Conservation (phyloP, 2,797 vertebrate species). For the Sarcoramphus papa region DNA sequence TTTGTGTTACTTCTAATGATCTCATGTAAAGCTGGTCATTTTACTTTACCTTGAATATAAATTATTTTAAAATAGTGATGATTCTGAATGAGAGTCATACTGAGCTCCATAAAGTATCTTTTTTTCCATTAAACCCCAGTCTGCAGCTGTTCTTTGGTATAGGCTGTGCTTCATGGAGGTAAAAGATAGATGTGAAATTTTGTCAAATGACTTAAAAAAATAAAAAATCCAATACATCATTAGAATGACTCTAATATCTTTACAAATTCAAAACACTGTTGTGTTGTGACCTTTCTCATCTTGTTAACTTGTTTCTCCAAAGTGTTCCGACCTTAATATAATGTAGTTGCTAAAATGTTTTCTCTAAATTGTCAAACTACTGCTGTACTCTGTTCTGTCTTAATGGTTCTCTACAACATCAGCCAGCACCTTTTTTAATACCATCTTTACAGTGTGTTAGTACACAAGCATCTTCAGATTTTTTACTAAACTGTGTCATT, state of each 20-base stretch:
- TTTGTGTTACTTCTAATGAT: constrained; percentile 17
- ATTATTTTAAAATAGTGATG: background rate
- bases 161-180: background rate
- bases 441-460: background rate
- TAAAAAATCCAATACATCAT: background rate
- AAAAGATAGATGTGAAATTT: background rate
- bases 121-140: background rate
- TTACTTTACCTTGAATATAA: background rate
- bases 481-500: background rate
- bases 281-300: background rate
- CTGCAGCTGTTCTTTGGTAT: background rate
- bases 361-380: background rate
- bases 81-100: background rate
- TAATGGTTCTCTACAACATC: background rate
- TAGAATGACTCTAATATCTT: background rate
- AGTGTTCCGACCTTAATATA: constrained; percentile 1
- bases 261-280: background rate
- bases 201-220: background rate
- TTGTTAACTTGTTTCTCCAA: constrained; percentile 1
- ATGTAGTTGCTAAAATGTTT: background rate
- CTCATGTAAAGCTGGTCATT: background rate
- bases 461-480: background rate
- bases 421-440: background rate
- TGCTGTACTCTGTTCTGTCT: background rate
- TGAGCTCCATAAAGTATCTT: background rate